These are phyloP conservation scores for Bombylius major DNA, from an alignment of 2,888 invertebrate species.

Conservation along the genomic window DNA sequence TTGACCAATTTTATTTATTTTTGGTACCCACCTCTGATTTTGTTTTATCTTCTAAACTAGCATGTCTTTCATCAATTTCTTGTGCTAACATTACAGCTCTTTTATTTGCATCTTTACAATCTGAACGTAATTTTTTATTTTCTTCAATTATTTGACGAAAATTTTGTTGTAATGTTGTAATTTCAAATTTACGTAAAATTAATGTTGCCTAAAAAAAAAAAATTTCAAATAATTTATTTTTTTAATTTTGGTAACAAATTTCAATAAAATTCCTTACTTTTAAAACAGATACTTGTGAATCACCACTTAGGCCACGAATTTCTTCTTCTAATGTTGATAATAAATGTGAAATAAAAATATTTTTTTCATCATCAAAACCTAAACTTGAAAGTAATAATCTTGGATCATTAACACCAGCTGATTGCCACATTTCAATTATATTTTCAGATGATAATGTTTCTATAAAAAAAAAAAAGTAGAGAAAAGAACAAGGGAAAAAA, in stretches of 20 bases:
- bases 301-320: conserved; percentile 36
- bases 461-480: conserved; percentile 8
- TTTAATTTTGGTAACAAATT: background rate
- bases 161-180: conserved; percentile 44
- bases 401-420: conserved; percentile 52
- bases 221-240: background rate
- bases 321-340: conserved; percentile 59
- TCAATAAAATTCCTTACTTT: background rate
- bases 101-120: conserved; percentile 70
- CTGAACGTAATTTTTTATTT: conserved; percentile 65
- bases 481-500: too few relatives aligned
- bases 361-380: conserved; percentile 46
- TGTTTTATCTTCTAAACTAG: conserved; percentile 63
- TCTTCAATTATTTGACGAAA: conserved; percentile 60
- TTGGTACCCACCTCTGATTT: conserved; percentile 39
- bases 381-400: conserved; percentile 51
- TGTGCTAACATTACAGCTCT: conserved; percentile 70
- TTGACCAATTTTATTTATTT: too few relatives aligned
- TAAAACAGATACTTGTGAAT: conserved; percentile 18
- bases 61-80: conserved; percentile 84
- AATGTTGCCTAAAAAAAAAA: conserved; percentile 43
- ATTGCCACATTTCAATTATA: conserved; percentile 60
- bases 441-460: conserved; percentile 38
- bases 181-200: conserved; percentile 53
- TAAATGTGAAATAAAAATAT: conserved; percentile 48